These are phyloP conservation scores for Junonia oenone DNA, from an alignment of 2,888 invertebrate genomes.

Conservation along the genomic window DNA sequence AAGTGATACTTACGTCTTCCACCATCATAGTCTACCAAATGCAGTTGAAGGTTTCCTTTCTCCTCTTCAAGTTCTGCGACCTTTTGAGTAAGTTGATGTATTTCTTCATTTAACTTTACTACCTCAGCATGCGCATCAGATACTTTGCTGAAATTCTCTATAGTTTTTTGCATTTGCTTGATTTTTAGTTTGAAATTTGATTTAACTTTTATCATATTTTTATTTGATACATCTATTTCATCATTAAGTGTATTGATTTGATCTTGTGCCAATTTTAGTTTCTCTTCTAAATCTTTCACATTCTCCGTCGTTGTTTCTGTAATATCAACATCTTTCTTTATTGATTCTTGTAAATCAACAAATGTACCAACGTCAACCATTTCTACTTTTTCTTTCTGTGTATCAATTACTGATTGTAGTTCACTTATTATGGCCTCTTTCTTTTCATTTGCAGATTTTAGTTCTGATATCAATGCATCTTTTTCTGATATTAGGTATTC, in stretches of 20 bases:
- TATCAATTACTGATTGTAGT: slow-evolving; percentile 31
- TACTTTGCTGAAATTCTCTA: slow-evolving; percentile 82
- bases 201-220: slow-evolving; percentile 87
- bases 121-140: slow-evolving; percentile 85
- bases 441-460: slow-evolving; percentile 39
- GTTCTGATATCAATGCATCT: slow-evolving; percentile 61
- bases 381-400: slow-evolving; percentile 29
- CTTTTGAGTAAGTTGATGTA: slow-evolving; percentile 83
- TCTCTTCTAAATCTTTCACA: slow-evolving; percentile 52
- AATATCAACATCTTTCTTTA: slow-evolving; percentile 18
- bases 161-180: slow-evolving; percentile 87
- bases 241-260: slow-evolving; percentile 80
- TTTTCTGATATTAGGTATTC: slow-evolving; percentile 65
- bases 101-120: slow-evolving; percentile 81
- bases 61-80: slow-evolving; percentile 93
- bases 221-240: slow-evolving; percentile 87
- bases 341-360: slow-evolving; percentile 37
- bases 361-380: slow-evolving; percentile 45
- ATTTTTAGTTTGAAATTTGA: slow-evolving; percentile 85
- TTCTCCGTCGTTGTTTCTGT: slow-evolving; percentile 30
- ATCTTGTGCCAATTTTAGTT: slow-evolving; percentile 60
- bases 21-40: slow-evolving; percentile 89
- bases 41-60: slow-evolving; percentile 93
- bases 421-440: slow-evolving; percentile 37
- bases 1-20: slow-evolving; percentile 76